Conservation (phyloP, 2,113 vertebrate species). For the Falco punctatus region DNA sequence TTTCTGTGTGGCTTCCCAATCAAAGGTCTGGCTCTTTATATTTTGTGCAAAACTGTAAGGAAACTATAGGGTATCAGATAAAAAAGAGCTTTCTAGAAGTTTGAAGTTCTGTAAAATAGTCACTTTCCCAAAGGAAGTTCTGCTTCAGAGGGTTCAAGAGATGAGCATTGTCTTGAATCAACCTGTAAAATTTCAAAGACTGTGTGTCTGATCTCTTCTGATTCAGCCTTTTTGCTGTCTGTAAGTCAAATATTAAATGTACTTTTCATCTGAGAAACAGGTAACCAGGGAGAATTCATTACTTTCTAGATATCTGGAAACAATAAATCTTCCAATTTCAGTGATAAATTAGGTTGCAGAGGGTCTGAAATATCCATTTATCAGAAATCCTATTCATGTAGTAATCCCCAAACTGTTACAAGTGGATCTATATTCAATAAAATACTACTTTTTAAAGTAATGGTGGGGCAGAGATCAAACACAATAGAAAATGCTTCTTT, state of each 20-base stretch:
- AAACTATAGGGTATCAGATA: background rate
- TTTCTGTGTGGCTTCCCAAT: background rate
- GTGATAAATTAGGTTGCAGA: slow-evolving; percentile 11
- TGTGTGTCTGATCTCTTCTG: background rate
- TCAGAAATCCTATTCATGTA: background rate
- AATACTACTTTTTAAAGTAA: slow-evolving; percentile 1
- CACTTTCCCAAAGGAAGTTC: background rate
- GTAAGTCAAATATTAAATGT: slow-evolving; percentile 16
- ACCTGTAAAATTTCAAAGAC: background rate
- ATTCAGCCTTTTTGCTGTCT: background rate
- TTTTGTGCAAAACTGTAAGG: background rate
- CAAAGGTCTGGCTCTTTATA: background rate
- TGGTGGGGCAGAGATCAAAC: background rate
- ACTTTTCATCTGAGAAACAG: background rate
- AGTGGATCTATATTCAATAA: background rate
- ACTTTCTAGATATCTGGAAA: background rate
- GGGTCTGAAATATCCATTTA: slow-evolving; percentile 11
- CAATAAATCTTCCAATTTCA: slow-evolving; percentile 15
- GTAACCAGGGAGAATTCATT: background rate
- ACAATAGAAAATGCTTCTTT: background rate
- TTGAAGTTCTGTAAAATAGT: background rate
- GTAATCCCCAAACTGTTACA: background rate
- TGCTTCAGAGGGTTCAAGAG: background rate
- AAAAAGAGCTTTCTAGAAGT: background rate
- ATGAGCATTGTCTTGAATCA: slow-evolving; percentile 11